Conservation (phyloP, 2,797 vertebrate species). For the Intellagama lesueurii region DNA sequence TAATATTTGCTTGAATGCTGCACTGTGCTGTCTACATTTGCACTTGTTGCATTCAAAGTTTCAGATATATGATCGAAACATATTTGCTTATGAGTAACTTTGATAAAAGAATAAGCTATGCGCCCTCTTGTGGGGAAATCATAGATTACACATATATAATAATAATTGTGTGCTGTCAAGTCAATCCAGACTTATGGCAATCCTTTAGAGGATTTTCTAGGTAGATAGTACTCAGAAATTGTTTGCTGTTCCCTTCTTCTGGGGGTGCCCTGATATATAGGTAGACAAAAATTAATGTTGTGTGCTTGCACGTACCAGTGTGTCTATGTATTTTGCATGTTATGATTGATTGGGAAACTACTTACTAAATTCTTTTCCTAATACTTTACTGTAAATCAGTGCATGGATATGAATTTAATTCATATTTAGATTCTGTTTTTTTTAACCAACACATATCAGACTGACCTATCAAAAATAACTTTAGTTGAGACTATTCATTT, state of each 20-base stretch:
- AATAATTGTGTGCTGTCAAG: neutral
- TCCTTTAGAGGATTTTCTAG: no score
- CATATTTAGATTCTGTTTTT: no score
- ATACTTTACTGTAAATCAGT: fast-evolving
- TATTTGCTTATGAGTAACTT: neutral
- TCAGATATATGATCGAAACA: neutral
- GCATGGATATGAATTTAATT: neutral
- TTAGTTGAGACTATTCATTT: no score
- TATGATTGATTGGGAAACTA: constrained; percentile 12
- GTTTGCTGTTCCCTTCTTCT: no score
- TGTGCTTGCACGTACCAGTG: neutral
- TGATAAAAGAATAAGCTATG: constrained; percentile 8
- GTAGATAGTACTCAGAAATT: no score
- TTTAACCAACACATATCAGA: no score
- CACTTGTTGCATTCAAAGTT: constrained; percentile 32
- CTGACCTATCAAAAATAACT: no score
- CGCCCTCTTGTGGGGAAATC: constrained; percentile 62
- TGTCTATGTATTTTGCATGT: neutral
- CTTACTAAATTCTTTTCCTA: neutral
- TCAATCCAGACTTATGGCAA: no score
- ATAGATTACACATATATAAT: neutral
- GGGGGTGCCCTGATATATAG: no score
- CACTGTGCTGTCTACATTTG: neutral
- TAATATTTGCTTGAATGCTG: neutral
- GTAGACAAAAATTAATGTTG: neutral